Conservation (phyloP, 2,113 vertebrate genomes). For the Ovibos moschatus region DNA sequence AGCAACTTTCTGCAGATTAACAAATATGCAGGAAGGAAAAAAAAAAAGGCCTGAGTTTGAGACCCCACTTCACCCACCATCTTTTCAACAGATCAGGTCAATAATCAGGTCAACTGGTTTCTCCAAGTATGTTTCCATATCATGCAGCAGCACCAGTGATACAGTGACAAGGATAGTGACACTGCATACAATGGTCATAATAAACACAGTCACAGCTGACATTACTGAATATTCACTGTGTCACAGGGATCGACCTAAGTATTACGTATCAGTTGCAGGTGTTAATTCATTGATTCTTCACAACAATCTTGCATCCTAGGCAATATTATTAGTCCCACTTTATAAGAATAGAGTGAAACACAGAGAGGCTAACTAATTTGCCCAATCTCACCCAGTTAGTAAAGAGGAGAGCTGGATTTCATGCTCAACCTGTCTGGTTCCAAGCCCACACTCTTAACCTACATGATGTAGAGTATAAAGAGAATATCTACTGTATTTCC, state of each 20-base stretch:
- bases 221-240: neutral
- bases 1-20: neutral
- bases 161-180: neutral
- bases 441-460: neutral
- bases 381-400: neutral
- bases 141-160: neutral
- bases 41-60: neutral
- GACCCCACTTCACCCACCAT: neutral
- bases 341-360: neutral
- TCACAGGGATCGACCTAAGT: neutral
- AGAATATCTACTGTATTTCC: neutral
- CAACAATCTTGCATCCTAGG: neutral
- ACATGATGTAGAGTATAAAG: neutral
- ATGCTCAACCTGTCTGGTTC: neutral
- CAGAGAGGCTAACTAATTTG: neutral
- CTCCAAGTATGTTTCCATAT: neutral
- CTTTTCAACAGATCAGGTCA: neutral
- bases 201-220: neutral
- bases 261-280: neutral
- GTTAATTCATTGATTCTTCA: neutral
- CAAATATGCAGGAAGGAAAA: neutral
- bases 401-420: neutral
- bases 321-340: neutral
- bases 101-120: neutral
- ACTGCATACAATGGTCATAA: too few relatives aligned